These are phyloP conservation scores for Brachystomella parvula DNA, from an alignment of 1,140 invertebrate genomes.

Conservation along the genomic window DNA sequence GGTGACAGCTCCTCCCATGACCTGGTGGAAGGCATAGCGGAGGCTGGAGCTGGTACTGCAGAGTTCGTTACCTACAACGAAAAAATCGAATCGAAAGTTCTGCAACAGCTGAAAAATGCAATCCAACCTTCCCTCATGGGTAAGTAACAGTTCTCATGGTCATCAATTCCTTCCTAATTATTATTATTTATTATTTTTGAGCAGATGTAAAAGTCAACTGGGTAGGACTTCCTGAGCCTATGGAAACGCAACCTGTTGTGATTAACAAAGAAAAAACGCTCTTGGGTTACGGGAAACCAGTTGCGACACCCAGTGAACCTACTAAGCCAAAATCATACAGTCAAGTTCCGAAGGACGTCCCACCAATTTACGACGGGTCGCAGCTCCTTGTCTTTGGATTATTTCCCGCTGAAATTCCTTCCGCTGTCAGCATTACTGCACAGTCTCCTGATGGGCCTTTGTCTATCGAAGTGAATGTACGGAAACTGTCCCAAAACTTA, in stretches of 20 bases:
- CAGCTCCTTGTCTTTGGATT: conserved; percentile 30
- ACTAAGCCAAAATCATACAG: not conserved
- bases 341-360: conserved; percentile 26
- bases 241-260: not conserved
- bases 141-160: too few relatives aligned
- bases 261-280: conserved; percentile 26
- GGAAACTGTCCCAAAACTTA: not conserved
- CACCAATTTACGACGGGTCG: conserved; percentile 34
- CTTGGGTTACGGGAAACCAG: conserved; percentile 27
- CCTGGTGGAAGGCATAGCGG: conserved; percentile 42
- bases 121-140: conserved; percentile 41
- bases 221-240: not conserved
- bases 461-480: not conserved
- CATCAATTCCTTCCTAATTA: not conserved
- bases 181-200: not conserved
- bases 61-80: conserved; percentile 42
- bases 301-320: not conserved
- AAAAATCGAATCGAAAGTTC: conserved; percentile 40
- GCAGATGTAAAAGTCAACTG: conserved; percentile 11
- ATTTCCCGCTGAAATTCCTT: conserved; percentile 16
- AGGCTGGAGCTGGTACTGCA: conserved; percentile 41
- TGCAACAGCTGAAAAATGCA: conserved; percentile 41
- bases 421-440: conserved; percentile 22
- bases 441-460: conserved; percentile 31
- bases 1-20: conserved; percentile 41